A percentile compares a stretch with the other conserved stretches of the same genome.
These are phyloP conservation scores for Typhlomys cinereus DNA, from an alignment of 2,113 vertebrate species.

Conservation along the genomic window DNA sequence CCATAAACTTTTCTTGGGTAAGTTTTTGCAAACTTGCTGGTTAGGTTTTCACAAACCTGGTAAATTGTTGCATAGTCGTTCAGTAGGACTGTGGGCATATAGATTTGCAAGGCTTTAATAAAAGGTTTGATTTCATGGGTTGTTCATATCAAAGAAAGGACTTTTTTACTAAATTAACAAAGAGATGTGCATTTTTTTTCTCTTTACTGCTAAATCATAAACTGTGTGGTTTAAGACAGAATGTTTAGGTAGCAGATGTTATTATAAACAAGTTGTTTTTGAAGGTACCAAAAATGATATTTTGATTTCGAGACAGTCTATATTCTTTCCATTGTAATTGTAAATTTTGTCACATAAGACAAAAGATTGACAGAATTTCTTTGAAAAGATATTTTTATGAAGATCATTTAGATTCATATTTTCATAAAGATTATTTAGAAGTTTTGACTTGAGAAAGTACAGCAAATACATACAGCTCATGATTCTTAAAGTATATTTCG, in stretches of 20 bases:
- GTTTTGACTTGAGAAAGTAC: too few species aligned
- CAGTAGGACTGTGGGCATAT: rapidly evolving
- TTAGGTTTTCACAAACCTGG: background rate
- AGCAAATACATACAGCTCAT: too few species aligned
- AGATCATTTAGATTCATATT: background rate
- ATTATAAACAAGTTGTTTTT: background rate
- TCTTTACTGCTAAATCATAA: background rate
- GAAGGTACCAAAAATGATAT: background rate
- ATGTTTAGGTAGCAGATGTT: background rate
- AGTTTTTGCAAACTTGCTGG: background rate
- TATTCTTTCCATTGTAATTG: background rate
- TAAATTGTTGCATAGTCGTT: background rate
- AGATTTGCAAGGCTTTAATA: background rate
- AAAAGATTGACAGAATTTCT: background rate
- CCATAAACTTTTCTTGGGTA: background rate
- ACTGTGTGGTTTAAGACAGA: background rate
- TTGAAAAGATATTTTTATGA: background rate
- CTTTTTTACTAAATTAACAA: background rate
- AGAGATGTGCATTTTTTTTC: background rate
- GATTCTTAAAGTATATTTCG: too few species aligned
- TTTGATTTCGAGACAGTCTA: background rate
- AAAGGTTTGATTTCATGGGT: background rate
- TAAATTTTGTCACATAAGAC: background rate
- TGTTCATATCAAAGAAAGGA: background rate
- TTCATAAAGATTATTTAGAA: too few species aligned